phyloP scores from a whole-genome alignment of 1,140 invertebrate species.

The Caenorhabditis brenneri region DNA sequence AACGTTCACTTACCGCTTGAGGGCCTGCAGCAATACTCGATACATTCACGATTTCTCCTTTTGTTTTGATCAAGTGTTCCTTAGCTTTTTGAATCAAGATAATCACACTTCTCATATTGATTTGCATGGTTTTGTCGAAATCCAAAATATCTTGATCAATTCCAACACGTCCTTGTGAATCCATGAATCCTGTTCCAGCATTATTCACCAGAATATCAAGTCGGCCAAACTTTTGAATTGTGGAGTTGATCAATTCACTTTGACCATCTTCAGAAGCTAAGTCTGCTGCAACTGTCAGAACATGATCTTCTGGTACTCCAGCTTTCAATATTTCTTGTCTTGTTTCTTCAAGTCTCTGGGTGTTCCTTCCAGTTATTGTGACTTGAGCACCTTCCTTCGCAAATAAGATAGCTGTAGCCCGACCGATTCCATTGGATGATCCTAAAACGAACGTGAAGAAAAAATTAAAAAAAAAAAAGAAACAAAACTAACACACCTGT shows the following conservation, averaged over 20 bases:
- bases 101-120: conserved; percentile 82
- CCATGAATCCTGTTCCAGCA: conserved; percentile 50
- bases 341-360: conserved; percentile 56
- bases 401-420: conserved; percentile 79
- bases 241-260: conserved; percentile 52
- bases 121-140: conserved; percentile 79
- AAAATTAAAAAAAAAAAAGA: too few relatives aligned
- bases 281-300: conserved; percentile 50
- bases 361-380: conserved; percentile 79
- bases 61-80: conserved; percentile 81
- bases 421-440: conserved; percentile 84
- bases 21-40: conserved; percentile 85
- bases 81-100: conserved; percentile 83
- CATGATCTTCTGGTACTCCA: conserved; percentile 32
- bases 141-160: conserved; percentile 74
- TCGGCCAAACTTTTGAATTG: conserved; percentile 61
- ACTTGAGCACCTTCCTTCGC: conserved; percentile 78
- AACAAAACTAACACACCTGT: background rate
- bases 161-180: background rate
- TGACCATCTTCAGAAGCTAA: conserved; percentile 52
- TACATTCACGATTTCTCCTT: conserved; percentile 87
- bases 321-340: conserved; percentile 38
- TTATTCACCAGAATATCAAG: conserved; percentile 63
- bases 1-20: conserved; percentile 73
- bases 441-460: conserved; percentile 71